Conservation (phyloP, 2,888 invertebrate genomes). For the Cheilosia grossa region DNA sequence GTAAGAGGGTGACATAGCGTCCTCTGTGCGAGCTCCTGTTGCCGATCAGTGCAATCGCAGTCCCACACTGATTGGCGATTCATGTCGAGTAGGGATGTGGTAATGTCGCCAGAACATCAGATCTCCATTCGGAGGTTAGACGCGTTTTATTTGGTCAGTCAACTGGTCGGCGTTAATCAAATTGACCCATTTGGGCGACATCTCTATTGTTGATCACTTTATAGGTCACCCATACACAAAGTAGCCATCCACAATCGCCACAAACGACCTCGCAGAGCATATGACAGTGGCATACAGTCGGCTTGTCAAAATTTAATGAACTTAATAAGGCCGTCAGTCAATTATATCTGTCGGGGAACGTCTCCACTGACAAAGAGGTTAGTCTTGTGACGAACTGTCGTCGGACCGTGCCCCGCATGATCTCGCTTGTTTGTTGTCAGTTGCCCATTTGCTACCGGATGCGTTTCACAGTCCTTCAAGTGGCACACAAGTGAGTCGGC, state of each 20-base stretch:
- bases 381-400: slow-evolving; percentile 29
- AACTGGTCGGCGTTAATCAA: slow-evolving; percentile 35
- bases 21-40: background rate
- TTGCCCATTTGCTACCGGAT: background rate
- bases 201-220: slow-evolving; percentile 53
- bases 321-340: slow-evolving; percentile 69
- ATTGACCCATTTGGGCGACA: slow-evolving; percentile 56
- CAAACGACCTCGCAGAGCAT: slow-evolving; percentile 7
- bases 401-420: too few species aligned
- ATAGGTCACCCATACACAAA: slow-evolving; percentile 14
- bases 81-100: slow-evolving; percentile 38
- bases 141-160: background rate
- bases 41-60: slow-evolving; percentile 39
- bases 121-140: slow-evolving; percentile 12
- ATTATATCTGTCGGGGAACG: slow-evolving; percentile 55
- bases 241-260: background rate
- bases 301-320: slow-evolving; percentile 61
- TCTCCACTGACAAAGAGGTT: slow-evolving; percentile 55
- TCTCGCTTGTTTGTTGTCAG: background rate
- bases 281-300: slow-evolving; percentile 11
- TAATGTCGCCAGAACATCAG: slow-evolving; percentile 51
- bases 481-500: slow-evolving; percentile 23
- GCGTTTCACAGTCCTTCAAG: slow-evolving; percentile 49
- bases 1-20: background rate
- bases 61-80: slow-evolving; percentile 67